These are phyloP conservation scores for Danio albolineatus DNA, from an alignment of 2,797 vertebrate genomes.

Conservation along the genomic window DNA sequence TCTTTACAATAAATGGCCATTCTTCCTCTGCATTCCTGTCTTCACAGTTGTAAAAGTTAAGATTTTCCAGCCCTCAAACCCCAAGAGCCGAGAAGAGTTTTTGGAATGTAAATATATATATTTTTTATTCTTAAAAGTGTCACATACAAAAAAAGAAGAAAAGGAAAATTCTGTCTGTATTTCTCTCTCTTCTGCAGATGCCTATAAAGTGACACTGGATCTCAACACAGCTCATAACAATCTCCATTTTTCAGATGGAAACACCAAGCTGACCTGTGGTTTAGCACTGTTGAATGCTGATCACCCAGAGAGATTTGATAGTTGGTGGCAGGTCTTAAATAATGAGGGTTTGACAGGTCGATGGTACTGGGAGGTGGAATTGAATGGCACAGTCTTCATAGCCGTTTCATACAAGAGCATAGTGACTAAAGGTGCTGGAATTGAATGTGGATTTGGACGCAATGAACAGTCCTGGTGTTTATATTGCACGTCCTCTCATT, in stretches of 20 bases:
- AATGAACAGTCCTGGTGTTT: constrained; percentile 2
- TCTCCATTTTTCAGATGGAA: not conserved
- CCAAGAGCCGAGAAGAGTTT: not conserved
- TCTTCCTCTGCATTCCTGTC: not conserved
- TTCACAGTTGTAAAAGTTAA: not conserved
- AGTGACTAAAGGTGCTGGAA: not conserved
- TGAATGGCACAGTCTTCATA: not conserved
- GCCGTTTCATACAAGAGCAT: constrained; percentile 12
- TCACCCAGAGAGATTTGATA: not conserved
- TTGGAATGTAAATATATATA: not conserved
- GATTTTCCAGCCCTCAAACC: not conserved
- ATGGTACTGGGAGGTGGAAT: constrained; percentile 26
- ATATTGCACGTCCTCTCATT: not conserved
- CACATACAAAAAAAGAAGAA: no score
- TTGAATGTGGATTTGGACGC: not conserved
- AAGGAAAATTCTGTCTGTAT: not conserved
- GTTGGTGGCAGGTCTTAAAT: not conserved
- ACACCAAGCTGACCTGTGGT: not conserved
- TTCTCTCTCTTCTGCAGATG: not conserved
- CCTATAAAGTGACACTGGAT: constrained; percentile 11
- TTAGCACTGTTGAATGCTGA: not conserved
- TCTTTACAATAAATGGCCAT: not conserved
- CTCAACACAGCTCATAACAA: not conserved
- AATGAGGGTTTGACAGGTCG: not conserved
- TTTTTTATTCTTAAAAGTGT: not conserved